Conservation (phyloP, 1,140 invertebrate species). For the Nixonia krombeini region DNA sequence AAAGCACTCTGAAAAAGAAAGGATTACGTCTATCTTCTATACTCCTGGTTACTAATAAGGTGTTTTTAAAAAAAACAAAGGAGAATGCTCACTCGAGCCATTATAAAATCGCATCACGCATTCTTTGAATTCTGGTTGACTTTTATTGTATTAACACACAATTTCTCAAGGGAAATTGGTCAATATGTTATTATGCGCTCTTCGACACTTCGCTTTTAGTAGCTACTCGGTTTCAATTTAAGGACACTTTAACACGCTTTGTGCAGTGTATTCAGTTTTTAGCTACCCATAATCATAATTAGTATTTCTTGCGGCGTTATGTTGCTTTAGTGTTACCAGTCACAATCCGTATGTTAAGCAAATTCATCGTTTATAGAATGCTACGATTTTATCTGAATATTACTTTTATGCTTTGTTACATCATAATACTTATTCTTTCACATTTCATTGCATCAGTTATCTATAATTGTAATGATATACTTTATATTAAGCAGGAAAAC, state of each 20-base stretch:
- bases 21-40: slow-evolving; percentile 38
- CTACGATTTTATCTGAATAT: not conserved
- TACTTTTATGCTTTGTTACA: slow-evolving; percentile 6
- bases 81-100: slow-evolving; percentile 25
- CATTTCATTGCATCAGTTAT: too few relatives aligned
- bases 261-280: slow-evolving; percentile 28
- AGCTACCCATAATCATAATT: slow-evolving; percentile 43
- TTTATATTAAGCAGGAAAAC: slow-evolving; percentile 49
- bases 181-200: slow-evolving; percentile 27
- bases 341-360: slow-evolving; percentile 1
- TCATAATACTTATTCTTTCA: too few relatives aligned
- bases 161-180: slow-evolving; percentile 27
- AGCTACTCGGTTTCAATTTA: slow-evolving; percentile 38
- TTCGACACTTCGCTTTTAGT: slow-evolving; percentile 44
- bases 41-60: slow-evolving; percentile 48
- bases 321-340: slow-evolving; percentile 29
- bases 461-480: not conserved
- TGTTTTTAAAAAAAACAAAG: slow-evolving; percentile 24
- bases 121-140: slow-evolving; percentile 19
- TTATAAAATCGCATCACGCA: slow-evolving; percentile 18
- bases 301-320: slow-evolving; percentile 24
- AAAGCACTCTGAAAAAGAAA: slow-evolving; percentile 23
- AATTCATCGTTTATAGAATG: not conserved
- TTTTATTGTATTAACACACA: slow-evolving; percentile 49
- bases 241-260: slow-evolving; percentile 46